Conservation (phyloP, 2,888 invertebrate genomes). For the Dicyrtomina minuta region DNA sequence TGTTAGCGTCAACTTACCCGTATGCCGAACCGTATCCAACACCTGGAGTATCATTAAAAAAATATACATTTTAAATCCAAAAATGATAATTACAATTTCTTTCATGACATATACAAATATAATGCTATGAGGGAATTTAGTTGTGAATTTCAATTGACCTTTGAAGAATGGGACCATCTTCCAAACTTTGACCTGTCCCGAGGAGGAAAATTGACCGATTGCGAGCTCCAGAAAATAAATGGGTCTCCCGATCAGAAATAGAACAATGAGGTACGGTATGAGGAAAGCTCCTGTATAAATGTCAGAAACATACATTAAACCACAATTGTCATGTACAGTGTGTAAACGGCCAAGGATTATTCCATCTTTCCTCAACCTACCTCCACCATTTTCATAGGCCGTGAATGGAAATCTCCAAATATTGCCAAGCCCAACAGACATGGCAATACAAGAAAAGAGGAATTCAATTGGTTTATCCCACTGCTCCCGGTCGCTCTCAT, state of each 20-base stretch:
- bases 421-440: slow-evolving; percentile 70
- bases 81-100: not conserved
- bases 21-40: slow-evolving; percentile 60
- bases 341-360: too few species aligned
- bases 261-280: slow-evolving; percentile 67
- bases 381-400: slow-evolving; percentile 38
- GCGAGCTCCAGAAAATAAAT: slow-evolving; percentile 82
- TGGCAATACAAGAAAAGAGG: slow-evolving; percentile 70
- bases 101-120: not conserved
- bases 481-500: slow-evolving; percentile 34
- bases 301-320: not conserved
- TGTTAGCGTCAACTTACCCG: too few species aligned
- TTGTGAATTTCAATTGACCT: slow-evolving; percentile 61
- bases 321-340: too few species aligned
- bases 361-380: not conserved
- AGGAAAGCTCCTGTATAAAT: slow-evolving; percentile 64
- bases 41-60: slow-evolving; percentile 49
- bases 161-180: slow-evolving; percentile 71
- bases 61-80: not conserved
- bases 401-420: slow-evolving; percentile 60
- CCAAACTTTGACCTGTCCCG: slow-evolving; percentile 75
- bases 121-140: not conserved
- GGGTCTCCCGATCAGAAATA: slow-evolving; percentile 71
- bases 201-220: slow-evolving; percentile 79
- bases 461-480: slow-evolving; percentile 68